phyloP scores from a whole-genome alignment of 30 jellyfish, hydroid and myxozoan genomes.

The Turritopsis rubra region DNA sequence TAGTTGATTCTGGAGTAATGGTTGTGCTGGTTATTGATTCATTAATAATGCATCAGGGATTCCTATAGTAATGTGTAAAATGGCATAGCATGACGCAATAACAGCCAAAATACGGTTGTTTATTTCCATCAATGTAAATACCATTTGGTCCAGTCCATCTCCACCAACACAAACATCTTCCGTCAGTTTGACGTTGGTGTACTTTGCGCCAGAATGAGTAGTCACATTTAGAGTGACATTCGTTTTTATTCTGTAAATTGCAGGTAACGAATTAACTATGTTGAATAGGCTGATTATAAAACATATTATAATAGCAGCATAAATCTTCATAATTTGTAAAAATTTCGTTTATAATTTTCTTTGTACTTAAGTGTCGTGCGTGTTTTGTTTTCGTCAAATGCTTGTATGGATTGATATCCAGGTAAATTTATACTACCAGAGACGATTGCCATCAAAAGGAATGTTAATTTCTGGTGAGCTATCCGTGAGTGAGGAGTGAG shows the following conservation, averaged over 20 bases:
- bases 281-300: background rate
- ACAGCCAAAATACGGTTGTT: constrained; percentile 42
- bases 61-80: constrained; percentile 37
- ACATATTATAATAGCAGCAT: background rate
- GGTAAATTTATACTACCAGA: background rate
- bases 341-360: background rate
- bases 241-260: background rate
- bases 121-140: constrained; percentile 26
- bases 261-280: background rate
- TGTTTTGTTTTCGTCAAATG: background rate
- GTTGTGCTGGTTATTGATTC: background rate
- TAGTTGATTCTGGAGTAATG: background rate
- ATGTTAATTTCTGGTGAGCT: background rate
- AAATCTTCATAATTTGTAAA: background rate
- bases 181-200: constrained; percentile 47
- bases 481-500: background rate
- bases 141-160: constrained; percentile 89
- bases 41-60: constrained; percentile 24
- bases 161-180: constrained; percentile 71
- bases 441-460: background rate
- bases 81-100: constrained; percentile 45
- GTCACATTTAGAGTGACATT: background rate
- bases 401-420: background rate
- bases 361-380: background rate
- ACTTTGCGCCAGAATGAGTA: constrained; percentile 25